A percentile compares a stretch with the other conserved stretches of the same genome.
Conservation (phyloP, 2,888 invertebrate species). For the Drosophila hamatofila region DNA sequence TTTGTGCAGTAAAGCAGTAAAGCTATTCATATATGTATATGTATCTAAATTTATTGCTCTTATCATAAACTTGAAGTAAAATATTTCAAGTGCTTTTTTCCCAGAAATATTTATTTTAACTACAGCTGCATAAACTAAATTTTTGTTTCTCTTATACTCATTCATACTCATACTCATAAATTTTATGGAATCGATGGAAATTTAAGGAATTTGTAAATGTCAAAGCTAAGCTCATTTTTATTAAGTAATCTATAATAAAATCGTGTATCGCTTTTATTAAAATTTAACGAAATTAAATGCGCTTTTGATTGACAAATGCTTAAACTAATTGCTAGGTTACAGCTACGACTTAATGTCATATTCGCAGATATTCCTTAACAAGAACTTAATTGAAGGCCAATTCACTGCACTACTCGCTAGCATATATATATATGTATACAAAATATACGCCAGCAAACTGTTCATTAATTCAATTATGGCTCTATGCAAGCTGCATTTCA, state of each 20-base stretch:
- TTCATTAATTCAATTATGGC: slow-evolving; percentile 2
- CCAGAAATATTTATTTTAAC: too few relatives aligned
- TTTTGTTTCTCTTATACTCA: too few relatives aligned
- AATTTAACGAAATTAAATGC: background rate
- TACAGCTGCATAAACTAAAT: too few relatives aligned
- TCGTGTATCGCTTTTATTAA: background rate
- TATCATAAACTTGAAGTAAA: too few relatives aligned
- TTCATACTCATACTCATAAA: too few relatives aligned
- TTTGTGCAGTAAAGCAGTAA: background rate
- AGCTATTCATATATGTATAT: background rate
- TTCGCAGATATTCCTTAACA: background rate
- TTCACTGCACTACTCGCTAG: background rate
- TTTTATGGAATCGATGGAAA: background rate
- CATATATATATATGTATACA: background rate
- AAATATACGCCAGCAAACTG: background rate
- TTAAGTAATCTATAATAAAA: too few relatives aligned
- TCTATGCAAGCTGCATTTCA: background rate
- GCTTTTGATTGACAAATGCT: too few relatives aligned
- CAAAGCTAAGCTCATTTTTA: background rate
- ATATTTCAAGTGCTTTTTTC: too few relatives aligned
- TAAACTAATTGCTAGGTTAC: too few relatives aligned
- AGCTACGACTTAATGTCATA: too few relatives aligned
- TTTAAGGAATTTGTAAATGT: background rate
- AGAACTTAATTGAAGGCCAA: background rate
- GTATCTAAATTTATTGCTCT: too few relatives aligned